A percentile compares a stretch with the other conserved stretches of the same genome.
These are phyloP conservation scores for Hemichromis elongatus DNA, from an alignment of 2,113 vertebrate species.

Conservation along the genomic window DNA sequence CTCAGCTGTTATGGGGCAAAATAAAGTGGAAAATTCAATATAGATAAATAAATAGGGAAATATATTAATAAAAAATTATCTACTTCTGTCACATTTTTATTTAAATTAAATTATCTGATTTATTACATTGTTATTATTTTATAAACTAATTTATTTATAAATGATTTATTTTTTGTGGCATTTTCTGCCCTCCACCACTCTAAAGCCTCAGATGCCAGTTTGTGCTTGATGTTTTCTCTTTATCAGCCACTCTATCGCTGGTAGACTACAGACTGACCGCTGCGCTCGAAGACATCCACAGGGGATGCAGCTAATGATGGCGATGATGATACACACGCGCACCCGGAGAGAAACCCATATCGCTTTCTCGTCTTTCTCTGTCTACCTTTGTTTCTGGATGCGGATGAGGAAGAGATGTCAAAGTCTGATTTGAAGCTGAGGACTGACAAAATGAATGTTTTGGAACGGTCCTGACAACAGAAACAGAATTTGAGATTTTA, in stretches of 20 bases:
- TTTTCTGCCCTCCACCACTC: not conserved
- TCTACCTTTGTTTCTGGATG: not conserved
- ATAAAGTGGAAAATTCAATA: not conserved
- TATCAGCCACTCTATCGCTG: slow-evolving; percentile 18
- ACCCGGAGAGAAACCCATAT: not conserved
- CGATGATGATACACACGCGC: not conserved
- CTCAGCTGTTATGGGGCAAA: not conserved
- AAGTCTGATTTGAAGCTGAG: not conserved
- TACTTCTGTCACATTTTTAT: not conserved
- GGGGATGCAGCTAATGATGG: not conserved
- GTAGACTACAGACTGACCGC: not conserved
- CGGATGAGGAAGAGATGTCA: not conserved
- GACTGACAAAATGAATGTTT: not conserved
- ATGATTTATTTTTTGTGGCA: not conserved
- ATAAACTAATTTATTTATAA: not conserved
- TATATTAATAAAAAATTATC: not conserved
- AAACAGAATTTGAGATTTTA: not conserved
- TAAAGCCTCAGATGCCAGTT: not conserved
- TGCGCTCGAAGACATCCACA: not conserved
- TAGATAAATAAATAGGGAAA: not conserved
- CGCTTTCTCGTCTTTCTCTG: not conserved
- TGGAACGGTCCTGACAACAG: not conserved
- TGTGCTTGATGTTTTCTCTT: not conserved
- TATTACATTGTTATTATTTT: not conserved
- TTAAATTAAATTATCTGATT: not conserved